Base-by-base conservation (phyloP, 2,113 vertebrate species). In the Austrofundulus limnaeus region DNA sequence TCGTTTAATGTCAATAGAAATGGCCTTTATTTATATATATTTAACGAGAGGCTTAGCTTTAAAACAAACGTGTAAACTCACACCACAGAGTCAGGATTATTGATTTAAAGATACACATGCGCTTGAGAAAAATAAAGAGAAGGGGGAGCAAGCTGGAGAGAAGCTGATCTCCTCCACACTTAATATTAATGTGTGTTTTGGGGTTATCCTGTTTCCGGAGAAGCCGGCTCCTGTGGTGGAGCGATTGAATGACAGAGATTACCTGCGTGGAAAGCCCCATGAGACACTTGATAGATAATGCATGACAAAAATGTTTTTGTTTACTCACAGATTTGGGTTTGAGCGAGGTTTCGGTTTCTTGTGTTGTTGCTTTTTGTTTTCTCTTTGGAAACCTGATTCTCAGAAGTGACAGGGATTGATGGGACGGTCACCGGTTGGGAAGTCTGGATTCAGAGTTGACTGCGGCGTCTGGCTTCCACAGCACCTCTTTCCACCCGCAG, bases 141-240 rank as follows among this genome's bases (percentile, higher is more conserved):
- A 37, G 41, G 15, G 46, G 75, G 60, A 77, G 62, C 58, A 34
- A 61, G 47, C 49, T 34, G 21, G 59, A 70, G 77, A 81, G 72
- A 85, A 88, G 62, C 63, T 42, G 78, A 90, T 82, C 86, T 79
- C 69, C 51, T 61, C 63, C 63, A 66, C 72, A 75, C 84, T 89
- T 87, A 89, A 90, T 91, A 92, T 92, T 90, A 81, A 87, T 89
- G 88, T 88, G 77, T 81, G 84, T 83, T 88, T 82, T 78, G 79
- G 31, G 59, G 66, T 72, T 84, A 61, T 92, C 82, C 47, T 15
- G 49, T 92, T 90, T 83, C 90, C 81, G 69, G 72, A 79, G 81
- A 76, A 81, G 78, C 80, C 87, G 50, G 83, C 58, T 80, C 80
- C 81, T 80, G 83, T 66, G 68, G 72, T 77, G 62, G 58, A 76